phyloP scores from a whole-genome alignment of 2,888 invertebrate genomes.

The Dicyrtoma fusca region DNA sequence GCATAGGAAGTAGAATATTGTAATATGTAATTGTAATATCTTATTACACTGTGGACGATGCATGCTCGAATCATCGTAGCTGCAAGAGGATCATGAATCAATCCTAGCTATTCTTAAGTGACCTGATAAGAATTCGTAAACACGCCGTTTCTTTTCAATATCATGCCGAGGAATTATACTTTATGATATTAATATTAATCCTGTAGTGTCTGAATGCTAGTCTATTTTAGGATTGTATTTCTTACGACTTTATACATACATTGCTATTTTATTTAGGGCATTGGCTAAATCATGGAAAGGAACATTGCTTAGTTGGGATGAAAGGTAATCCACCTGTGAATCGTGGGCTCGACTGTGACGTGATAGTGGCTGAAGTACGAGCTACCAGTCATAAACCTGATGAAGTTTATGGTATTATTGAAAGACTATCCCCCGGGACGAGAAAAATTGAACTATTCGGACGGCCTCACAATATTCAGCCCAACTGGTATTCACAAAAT shows the following conservation, averaged over 20 bases:
- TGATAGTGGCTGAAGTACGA: constrained; percentile 96
- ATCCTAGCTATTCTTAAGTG: no score
- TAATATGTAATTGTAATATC: no score
- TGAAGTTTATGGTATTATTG: constrained; percentile 97
- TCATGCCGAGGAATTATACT: no score
- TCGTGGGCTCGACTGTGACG: constrained; percentile 94
- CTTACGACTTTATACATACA: no score
- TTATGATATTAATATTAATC: no score
- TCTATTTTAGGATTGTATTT: no score
- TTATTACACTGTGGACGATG: no score
- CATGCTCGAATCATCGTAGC: no score
- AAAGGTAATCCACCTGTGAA: constrained; percentile 92
- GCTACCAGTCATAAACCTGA: constrained; percentile 98
- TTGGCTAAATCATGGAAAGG: constrained; percentile 98
- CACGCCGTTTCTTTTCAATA: no score
- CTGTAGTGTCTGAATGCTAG: no score
- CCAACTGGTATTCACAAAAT: constrained; percentile 75
- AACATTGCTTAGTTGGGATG: constrained; percentile 95
- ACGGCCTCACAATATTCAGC: constrained; percentile 95
- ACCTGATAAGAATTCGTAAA: no score
- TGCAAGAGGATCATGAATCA: no score
- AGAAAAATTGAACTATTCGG: constrained; percentile 97
- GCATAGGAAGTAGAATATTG: neutral
- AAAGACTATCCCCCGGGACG: constrained; percentile 93
- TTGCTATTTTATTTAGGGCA: constrained; percentile 66